phyloP scores from a whole-genome alignment of 2,888 invertebrate genomes.

The Dryadula phaetusa region DNA sequence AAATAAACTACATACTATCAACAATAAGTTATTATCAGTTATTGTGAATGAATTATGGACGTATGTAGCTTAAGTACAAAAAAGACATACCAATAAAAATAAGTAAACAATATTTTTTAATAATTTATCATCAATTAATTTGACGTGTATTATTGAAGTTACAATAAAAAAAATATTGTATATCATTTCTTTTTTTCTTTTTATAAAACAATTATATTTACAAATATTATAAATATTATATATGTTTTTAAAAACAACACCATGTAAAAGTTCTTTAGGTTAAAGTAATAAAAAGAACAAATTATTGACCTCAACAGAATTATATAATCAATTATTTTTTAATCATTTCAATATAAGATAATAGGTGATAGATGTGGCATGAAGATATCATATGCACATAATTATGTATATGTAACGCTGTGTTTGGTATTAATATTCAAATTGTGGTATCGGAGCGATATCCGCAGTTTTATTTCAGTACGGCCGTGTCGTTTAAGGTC shows the following conservation, averaged over 20 bases:
- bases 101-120: neutral
- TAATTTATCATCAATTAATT: neutral
- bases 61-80: constrained; percentile 9
- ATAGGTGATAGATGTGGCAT: constrained; percentile 8
- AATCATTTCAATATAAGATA: neutral
- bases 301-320: constrained; percentile 8
- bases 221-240: too few species aligned
- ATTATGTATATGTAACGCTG: constrained; percentile 7
- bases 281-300: neutral
- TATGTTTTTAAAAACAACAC: too few species aligned
- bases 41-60: neutral
- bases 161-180: too few species aligned
- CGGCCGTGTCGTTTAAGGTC: constrained; percentile 65
- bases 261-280: too few species aligned
- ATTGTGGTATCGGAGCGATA: constrained; percentile 42
- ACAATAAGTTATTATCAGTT: neutral
- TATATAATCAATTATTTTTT: constrained; percentile 20
- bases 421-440: constrained; percentile 28
- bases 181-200: too few species aligned
- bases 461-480: constrained; percentile 51
- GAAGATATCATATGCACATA: neutral
- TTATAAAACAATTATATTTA: too few species aligned
- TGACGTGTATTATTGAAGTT: neutral
- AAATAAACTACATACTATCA: neutral
- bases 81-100: neutral